phyloP scores from a whole-genome alignment of 2,797 vertebrate genomes.

The Thunnus albacares region DNA sequence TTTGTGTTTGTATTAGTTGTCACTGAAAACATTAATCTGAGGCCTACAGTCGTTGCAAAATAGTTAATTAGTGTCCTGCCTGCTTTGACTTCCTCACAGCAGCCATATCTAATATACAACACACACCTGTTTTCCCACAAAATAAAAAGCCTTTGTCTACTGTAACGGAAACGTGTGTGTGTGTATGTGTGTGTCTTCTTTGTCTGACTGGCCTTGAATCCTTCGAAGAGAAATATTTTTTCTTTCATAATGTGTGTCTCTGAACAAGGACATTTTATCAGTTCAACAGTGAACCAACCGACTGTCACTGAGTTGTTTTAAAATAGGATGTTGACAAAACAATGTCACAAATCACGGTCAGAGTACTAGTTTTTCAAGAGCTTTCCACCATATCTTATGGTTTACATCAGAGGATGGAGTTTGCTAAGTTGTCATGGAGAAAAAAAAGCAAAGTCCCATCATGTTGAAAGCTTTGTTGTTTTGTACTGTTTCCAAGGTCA shows the following conservation, averaged over 20 bases:
- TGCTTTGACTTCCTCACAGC: neutral
- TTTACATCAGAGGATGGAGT: no score
- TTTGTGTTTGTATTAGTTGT: neutral
- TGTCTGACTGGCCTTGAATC: slow-evolving; percentile 54
- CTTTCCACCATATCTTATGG: no score
- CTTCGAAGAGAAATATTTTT: slow-evolving; percentile 17
- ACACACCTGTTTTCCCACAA: slow-evolving; percentile 51
- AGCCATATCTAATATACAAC: slow-evolving; percentile 8
- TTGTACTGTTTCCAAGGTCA: no score
- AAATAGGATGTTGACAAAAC: neutral
- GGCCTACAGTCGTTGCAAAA: neutral
- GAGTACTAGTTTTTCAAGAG: no score
- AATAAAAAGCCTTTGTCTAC: slow-evolving; percentile 38
- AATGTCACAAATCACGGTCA: neutral
- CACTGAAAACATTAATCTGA: neutral
- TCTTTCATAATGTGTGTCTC: slow-evolving; percentile 11
- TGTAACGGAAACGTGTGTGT: neutral
- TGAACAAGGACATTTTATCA: slow-evolving; percentile 19
- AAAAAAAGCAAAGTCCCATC: neutral
- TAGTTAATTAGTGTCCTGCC: neutral
- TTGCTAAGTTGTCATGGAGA: neutral
- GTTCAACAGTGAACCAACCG: neutral
- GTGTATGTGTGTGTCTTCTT: neutral
- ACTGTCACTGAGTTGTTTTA: neutral
- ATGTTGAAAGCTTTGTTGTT: no score